Base-by-base conservation (phyloP, 1,140 invertebrate species). In the Galleria mellonella region DNA sequence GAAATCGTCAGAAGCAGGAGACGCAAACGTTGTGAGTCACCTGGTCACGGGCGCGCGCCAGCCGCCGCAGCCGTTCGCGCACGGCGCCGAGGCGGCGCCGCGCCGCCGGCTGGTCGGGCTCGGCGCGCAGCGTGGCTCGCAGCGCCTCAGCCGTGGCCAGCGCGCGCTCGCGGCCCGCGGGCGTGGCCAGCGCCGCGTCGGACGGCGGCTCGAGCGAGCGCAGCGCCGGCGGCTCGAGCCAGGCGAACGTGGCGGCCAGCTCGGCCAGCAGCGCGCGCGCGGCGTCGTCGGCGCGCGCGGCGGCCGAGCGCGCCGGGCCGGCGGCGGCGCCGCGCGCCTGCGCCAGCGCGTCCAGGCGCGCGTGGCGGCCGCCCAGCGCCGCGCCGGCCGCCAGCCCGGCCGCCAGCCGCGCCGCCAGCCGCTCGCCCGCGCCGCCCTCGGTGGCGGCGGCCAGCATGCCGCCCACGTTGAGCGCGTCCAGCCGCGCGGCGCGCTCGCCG, bases 61-160 rank as follows among this genome's bases (percentile, higher is more conserved):
- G 92, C 13, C 92, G 90, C 61, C 94, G 93, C 70, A 93, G 91
- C 74, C 98, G 96, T 82, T 98, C 96, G 67, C 94, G 92, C 2
- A 97, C 94, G 29, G 95, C 95, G 41, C 89, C 89, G 29, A 78
- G 62, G 1, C 74, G 69, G 8, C 60, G 51, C 9, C 51, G 50
- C n/a, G 52, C 33, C n/a, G 58, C 35, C 9, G 51, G 46, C 45
- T 40, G 46, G 3, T 32, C 6, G n/a, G 42, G 39, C 47, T 59
- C 73, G 31, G 91, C 91, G 66, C 91, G 92, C 71, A 96, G 90
- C 31, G 94, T 96, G 58, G 90, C 88, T 47, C 95, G 90, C 44
- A 98, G 79, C 10, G 93, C 92, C 61, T 91, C 89, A 9, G 94
- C 96, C 17, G 96, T 96, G 33, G 89, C 84, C 28, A 94, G 91